Evolutionary conservation across 2,888 invertebrate species (phyloP).

Genomic region (Schizaphis graminum): DNA sequence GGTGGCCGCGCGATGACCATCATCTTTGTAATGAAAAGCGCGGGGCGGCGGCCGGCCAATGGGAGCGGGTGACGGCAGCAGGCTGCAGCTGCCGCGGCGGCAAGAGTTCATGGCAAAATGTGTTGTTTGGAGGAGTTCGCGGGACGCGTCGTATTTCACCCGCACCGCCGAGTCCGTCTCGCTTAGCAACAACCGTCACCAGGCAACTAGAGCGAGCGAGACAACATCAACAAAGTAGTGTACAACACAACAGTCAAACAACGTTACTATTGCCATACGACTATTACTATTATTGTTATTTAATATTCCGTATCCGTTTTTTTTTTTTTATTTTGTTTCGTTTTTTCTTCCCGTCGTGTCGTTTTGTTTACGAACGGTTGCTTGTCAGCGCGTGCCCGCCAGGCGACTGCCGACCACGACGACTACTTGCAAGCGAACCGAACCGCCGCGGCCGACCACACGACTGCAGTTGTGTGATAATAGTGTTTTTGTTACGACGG

Average conservation of each 20-base stretch:
- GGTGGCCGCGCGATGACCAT: neutral
- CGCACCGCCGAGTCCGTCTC: neutral
- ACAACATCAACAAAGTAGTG: neutral
- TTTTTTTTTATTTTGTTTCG: conserved; percentile 33
- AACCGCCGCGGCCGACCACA: conserved; percentile 29
- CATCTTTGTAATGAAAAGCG: neutral
- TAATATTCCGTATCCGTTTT: conserved; percentile 2
- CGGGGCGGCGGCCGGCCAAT: conserved; percentile 8
- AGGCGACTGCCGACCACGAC: neutral
- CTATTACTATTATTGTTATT: conserved; percentile 24
- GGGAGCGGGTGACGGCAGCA: neutral
- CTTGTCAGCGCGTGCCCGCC: conserved; percentile 50
- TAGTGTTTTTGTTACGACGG: conserved; percentile 62
- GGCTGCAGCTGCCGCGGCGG: neutral
- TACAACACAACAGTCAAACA: neutral
- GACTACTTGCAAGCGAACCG: conserved; percentile 59
- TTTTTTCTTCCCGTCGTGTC: conserved; percentile 70
- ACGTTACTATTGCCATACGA: neutral
- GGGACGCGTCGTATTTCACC: conserved; percentile 73
- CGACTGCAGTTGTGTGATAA: conserved; percentile 59
- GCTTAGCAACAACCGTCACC: neutral
- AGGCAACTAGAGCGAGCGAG: neutral
- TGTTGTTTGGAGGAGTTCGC: neutral
- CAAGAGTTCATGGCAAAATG: conserved; percentile 52
- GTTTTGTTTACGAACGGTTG: conserved; percentile 81